These are phyloP conservation scores for Nasonia vitripennis DNA, from an alignment of 1,140 invertebrate genomes.

Conservation along the genomic window DNA sequence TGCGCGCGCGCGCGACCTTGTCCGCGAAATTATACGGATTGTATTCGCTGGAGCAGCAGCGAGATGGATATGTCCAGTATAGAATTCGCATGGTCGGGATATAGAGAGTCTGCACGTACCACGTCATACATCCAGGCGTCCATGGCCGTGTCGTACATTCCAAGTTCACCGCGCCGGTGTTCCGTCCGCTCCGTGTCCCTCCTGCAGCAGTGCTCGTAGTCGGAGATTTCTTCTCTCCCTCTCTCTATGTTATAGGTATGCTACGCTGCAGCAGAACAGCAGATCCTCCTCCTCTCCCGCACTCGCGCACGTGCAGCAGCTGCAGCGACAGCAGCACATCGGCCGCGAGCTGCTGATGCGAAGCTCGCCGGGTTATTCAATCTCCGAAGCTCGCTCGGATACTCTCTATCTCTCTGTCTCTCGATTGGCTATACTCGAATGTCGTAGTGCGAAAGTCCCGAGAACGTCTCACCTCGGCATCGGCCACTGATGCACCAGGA, in stretches of 20 bases:
- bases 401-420: too few relatives aligned
- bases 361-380: background rate
- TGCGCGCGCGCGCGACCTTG: slow-evolving; percentile 31
- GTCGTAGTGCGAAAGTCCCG: too few relatives aligned
- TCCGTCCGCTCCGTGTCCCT: background rate
- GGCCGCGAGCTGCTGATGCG: background rate
- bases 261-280: background rate
- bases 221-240: too few relatives aligned
- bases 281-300: background rate
- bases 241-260: too few relatives aligned
- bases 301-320: slow-evolving; percentile 35
- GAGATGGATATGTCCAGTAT: background rate
- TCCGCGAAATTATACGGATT: slow-evolving; percentile 26
- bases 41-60: background rate
- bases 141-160: slow-evolving; percentile 67
- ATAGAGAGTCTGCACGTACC: slow-evolving; percentile 56
- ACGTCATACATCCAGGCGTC: slow-evolving; percentile 73
- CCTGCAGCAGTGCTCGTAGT: background rate
- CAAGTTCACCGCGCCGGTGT: slow-evolving; percentile 36
- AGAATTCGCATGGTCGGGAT: background rate
- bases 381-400: background rate
- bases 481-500: background rate
- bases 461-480: too few relatives aligned
- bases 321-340: background rate
- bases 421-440: too few relatives aligned